A percentile compares a stretch with the other conserved stretches of the same genome.
These are phyloP conservation scores for Oophaga pumilio DNA, from an alignment of 2,113 vertebrate species.

Conservation along the genomic window DNA sequence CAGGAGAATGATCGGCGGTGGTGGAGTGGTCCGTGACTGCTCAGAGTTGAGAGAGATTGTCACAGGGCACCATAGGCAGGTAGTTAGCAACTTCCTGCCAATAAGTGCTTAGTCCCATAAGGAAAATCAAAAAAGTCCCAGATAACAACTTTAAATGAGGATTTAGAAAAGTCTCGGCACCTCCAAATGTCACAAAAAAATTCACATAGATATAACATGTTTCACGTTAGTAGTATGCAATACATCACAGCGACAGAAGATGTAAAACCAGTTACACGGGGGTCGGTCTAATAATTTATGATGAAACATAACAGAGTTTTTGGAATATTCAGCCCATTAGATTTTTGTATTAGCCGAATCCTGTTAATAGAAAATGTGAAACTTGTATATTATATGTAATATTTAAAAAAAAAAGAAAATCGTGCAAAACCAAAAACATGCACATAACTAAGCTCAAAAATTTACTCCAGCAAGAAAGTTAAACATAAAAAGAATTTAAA, in stretches of 20 bases:
- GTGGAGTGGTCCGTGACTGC: no score
- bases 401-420: neutral
- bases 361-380: neutral
- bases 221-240: neutral
- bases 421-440: neutral
- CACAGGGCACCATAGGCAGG: no score
- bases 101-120: no score
- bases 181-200: no score
- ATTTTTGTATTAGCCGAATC: neutral
- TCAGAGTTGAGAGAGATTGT: no score
- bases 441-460: neutral
- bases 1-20: no score
- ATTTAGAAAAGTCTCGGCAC: no score
- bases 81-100: no score
- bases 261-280: neutral
- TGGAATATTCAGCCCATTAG: neutral
- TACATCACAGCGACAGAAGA: neutral
- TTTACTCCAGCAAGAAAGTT: neutral
- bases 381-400: neutral
- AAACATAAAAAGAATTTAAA: slow-evolving; percentile 6
- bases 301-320: neutral
- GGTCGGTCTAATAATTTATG: neutral
- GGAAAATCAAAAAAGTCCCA: no score
- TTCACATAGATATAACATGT: neutral
- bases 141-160: no score